Base-by-base conservation (phyloP, 2,113 vertebrate species). In the Pelecanus crispus region DNA sequence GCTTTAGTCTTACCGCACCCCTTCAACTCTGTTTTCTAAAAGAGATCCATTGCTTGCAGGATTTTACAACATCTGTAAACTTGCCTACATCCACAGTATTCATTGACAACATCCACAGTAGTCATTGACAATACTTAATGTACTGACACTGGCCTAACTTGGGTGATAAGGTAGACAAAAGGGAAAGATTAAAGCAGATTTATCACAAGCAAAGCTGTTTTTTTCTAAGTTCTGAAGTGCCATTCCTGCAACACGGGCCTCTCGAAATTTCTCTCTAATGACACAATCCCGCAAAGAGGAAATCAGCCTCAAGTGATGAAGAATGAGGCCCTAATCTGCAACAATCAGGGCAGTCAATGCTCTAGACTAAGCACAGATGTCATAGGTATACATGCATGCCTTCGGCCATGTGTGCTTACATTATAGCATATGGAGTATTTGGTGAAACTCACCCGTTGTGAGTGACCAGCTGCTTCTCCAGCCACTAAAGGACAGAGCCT, bases 391-490 rank as follows among this genome's bases (percentile, higher is more conserved):
- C 0, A 8, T 17, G 62, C 38, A 45, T 5, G 0, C 12, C 16
- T 19, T 0, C 29, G 66, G 66, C 42, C 49, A 2, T 1, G 13
- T 9, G 44, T 40, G 47, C n/a, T 42, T 6, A 52, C 55, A 2
- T 0, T 21, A 4, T 0, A 86, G 65, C n/a, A 66, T 11, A 3
- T 0, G 13, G 34, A 31, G 42, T 5, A 7, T 8, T 2, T 53
- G 74, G 6, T 42, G 29, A 7, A 24, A 98, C 99, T 98, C 94
- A 99, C 99, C 86, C 95, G 96, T 28, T 97, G 98, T 2, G 98
- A 97, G 74, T 91, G 97, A 36, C 98, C 97, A 2, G 97, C 97
- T 55, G 94, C 91, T 26, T 98, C 98, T 75, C 81, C 96, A 34
- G 98, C 94, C 21, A 96, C 95, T 8, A 95, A 81, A 32, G 97